Conservation (phyloP, 2,888 invertebrate species). For the Zygogramma bicolorata region DNA sequence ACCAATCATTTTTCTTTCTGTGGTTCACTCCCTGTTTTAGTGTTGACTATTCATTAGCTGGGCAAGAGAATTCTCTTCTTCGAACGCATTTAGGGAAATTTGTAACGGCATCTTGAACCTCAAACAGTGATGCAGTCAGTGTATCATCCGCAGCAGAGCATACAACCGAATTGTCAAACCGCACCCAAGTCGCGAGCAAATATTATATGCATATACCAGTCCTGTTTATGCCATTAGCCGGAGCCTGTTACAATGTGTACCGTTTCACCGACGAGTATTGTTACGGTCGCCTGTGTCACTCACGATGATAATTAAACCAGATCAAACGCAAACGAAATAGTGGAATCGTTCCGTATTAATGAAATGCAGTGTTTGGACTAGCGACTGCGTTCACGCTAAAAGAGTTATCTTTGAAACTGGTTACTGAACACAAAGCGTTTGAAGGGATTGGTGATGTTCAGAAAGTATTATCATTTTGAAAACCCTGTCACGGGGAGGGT, state of each 20-base stretch:
- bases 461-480: neutral
- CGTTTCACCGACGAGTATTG: conserved; percentile 1
- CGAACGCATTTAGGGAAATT: no score
- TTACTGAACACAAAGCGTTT: neutral
- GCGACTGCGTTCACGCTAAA: neutral
- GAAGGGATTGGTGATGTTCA: neutral
- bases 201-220: conserved; percentile 10
- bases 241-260: conserved; percentile 20
- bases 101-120: neutral
- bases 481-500: no score
- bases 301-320: neutral
- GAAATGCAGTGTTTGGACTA: conserved; percentile 3
- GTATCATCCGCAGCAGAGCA: neutral
- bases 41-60: no score
- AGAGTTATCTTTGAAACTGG: neutral
- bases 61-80: no score
- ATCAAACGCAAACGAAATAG: conserved; percentile 8
- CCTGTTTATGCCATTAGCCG: conserved; percentile 26
- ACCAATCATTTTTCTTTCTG: no score
- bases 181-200: conserved; percentile 5
- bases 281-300: neutral
- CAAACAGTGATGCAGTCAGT: neutral
- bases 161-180: conserved; percentile 16
- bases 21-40: no score
- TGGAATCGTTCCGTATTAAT: neutral